These are phyloP conservation scores for Corythoichthys haematopterus DNA, from an alignment of 2,113 vertebrate genomes.

Conservation along the genomic window DNA sequence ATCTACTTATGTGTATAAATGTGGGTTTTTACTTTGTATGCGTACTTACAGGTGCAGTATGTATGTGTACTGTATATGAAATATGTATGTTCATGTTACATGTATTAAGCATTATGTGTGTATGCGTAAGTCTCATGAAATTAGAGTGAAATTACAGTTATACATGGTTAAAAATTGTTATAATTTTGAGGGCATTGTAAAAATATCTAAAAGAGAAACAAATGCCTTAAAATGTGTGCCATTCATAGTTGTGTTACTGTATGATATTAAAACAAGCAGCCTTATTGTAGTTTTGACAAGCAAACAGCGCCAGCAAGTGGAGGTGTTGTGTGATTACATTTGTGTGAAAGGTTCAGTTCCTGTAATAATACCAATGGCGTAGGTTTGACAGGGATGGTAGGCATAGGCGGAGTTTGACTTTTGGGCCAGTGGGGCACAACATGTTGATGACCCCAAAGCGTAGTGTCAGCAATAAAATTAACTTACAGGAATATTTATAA, in stretches of 20 bases:
- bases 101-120: not conserved
- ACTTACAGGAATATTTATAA: too few relatives aligned
- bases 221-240: not conserved
- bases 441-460: too few relatives aligned
- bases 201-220: not conserved
- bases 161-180: not conserved
- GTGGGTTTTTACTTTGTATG: not conserved
- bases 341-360: not conserved
- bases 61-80: not conserved
- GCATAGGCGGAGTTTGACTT: too few relatives aligned
- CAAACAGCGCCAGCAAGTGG: conserved; percentile 43
- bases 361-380: too few relatives aligned
- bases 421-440: too few relatives aligned
- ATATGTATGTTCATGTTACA: not conserved
- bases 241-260: conserved; percentile 6
- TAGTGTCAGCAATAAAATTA: too few relatives aligned
- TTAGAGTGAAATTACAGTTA: too few relatives aligned
- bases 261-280: not conserved
- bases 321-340: not conserved
- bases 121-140: not conserved
- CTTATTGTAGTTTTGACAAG: conserved; percentile 2
- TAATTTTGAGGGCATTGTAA: not conserved
- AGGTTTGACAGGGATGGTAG: too few relatives aligned
- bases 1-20: not conserved
- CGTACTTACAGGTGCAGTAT: not conserved